Evolutionary conservation across 2,113 vertebrate genomes (phyloP).

Genomic region (Boulengeromyrus knoepffleri): DNA sequence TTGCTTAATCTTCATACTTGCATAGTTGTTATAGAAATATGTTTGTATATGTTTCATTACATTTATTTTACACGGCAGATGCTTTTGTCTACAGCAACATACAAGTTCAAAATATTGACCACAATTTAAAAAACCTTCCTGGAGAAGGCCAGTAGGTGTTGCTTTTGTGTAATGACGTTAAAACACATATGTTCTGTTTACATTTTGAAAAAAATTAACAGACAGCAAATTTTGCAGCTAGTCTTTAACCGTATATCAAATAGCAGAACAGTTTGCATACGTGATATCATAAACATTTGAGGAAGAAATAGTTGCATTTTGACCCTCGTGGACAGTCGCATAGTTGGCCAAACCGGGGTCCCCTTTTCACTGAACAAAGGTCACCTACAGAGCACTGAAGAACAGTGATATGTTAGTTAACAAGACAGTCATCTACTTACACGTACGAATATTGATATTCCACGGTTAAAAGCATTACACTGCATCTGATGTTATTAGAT

Average conservation of each 20-base stretch:
- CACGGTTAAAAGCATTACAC: not conserved
- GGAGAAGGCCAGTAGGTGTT: not conserved
- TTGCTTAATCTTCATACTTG: not conserved
- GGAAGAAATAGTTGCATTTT: constrained; percentile 31
- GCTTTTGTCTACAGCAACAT: not conserved
- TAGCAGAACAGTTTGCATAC: not conserved
- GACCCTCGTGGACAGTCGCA: constrained; percentile 32
- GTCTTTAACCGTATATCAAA: not conserved
- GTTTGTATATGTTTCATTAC: not conserved
- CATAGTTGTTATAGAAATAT: not conserved
- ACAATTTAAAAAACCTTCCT: not conserved
- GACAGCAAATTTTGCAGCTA: not conserved
- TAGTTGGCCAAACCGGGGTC: constrained; percentile 29
- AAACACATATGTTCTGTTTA: not conserved
- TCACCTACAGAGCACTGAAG: constrained; percentile 28
- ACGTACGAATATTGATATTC: not conserved
- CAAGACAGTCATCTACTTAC: not conserved
- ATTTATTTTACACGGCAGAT: not conserved
- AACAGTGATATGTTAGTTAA: not conserved
- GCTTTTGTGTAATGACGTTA: not conserved
- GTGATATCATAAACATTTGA: constrained; percentile 27
- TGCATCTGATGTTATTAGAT: not conserved
- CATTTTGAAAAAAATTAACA: not conserved
- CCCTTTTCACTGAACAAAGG: constrained; percentile 32
- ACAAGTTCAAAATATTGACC: not conserved